These are phyloP conservation scores for Caenorhabditis sp. DNA, from an alignment of 2,888 invertebrate genomes.

Conservation along the genomic window DNA sequence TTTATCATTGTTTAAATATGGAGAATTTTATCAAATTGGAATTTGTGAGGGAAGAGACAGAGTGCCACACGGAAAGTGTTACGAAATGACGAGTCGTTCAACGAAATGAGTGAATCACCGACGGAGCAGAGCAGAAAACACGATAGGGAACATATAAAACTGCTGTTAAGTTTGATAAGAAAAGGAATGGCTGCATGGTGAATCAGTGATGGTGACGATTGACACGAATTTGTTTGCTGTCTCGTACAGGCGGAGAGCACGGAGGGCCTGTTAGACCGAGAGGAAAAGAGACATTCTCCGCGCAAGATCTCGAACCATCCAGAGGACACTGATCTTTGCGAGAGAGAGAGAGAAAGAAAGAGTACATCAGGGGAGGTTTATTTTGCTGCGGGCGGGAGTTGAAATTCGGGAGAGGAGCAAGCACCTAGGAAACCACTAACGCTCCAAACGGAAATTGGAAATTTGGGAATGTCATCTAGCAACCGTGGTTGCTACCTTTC, in stretches of 20 bases:
- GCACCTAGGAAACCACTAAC: not conserved
- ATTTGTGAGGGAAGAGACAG: conserved; percentile 28
- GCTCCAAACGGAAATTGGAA: conserved; percentile 24
- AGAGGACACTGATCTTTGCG: conserved; percentile 15
- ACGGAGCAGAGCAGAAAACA: conserved; percentile 14
- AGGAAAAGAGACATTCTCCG: conserved; percentile 2
- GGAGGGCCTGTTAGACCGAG: not conserved
- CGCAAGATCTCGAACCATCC: not conserved
- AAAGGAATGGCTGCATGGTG: conserved; percentile 22
- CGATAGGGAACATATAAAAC: conserved; percentile 26
- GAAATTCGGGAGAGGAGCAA: not conserved
- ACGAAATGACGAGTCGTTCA: conserved; percentile 1
- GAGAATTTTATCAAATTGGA: not conserved
- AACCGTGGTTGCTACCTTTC: conserved; percentile 38
- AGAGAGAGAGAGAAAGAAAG: no score
- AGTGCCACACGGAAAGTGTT: not conserved
- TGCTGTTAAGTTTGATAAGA: conserved; percentile 27
- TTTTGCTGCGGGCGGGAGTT: no score
- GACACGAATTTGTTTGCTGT: conserved; percentile 35
- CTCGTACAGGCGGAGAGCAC: conserved; percentile 23
- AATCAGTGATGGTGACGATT: conserved; percentile 29
- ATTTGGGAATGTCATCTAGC: conserved; percentile 28
- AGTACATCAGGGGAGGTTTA: not conserved
- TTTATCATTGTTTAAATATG: not conserved
- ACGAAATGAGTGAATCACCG: conserved; percentile 13